phyloP scores from a whole-genome alignment of 2,113 vertebrate species.

The Gadus macrocephalus region DNA sequence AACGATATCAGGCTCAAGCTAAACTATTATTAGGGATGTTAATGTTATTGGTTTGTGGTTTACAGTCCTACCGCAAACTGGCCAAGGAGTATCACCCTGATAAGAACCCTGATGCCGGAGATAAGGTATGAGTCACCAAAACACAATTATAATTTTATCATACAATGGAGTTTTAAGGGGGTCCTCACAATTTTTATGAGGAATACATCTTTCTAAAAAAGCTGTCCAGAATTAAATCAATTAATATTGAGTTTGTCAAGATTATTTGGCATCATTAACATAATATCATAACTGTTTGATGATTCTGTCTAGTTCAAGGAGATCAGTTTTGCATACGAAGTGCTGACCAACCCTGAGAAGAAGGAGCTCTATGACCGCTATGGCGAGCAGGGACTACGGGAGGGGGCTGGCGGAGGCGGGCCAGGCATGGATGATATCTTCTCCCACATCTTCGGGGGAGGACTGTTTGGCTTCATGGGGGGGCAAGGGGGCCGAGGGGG shows the following conservation, averaged over 20 bases:
- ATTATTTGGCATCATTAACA: too few species aligned
- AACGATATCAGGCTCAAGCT: background rate
- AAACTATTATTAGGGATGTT: background rate
- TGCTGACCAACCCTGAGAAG: constrained; percentile 94
- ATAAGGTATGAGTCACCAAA: constrained; percentile 81
- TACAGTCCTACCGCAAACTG: constrained; percentile 92
- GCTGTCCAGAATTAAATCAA: too few species aligned
- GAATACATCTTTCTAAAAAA: too few species aligned
- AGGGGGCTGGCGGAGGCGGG: constrained; percentile 86
- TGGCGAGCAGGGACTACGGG: constrained; percentile 94
- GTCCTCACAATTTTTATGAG: too few species aligned
- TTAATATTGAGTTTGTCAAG: too few species aligned
- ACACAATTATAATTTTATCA: background rate
- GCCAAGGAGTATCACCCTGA: constrained; percentile 99
- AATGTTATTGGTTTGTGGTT: constrained; percentile 10
- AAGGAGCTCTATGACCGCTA: constrained; percentile 94
- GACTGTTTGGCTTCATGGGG: constrained; percentile 97
- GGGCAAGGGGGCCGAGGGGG: constrained; percentile 82
- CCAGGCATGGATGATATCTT: constrained; percentile 98
- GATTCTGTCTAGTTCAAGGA: constrained; percentile 86
- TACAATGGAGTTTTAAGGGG: too few species aligned
- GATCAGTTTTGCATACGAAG: constrained; percentile 98
- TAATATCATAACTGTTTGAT: background rate
- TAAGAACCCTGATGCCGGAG: constrained; percentile 98
- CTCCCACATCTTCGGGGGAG: constrained; percentile 97